A percentile compares a stretch with the other conserved stretches of the same genome.
Evolutionary conservation across 1,140 invertebrate genomes (phyloP).

Genomic region (Nasonia longicornis): DNA sequence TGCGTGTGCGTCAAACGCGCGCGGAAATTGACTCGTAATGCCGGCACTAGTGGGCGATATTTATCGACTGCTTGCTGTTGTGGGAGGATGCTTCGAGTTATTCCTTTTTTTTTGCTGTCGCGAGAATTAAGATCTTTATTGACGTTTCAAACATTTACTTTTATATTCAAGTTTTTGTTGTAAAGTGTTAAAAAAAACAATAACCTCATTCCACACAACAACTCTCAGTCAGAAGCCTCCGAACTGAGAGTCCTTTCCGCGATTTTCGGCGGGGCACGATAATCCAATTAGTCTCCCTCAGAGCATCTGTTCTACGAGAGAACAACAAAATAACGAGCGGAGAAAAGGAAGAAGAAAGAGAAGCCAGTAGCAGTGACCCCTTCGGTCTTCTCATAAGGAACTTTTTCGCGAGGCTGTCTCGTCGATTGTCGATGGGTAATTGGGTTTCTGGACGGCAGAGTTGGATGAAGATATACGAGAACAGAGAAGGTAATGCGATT

Average conservation of each 20-base stretch:
- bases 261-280: too few relatives aligned
- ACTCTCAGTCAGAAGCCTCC: too few relatives aligned
- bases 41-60: background rate
- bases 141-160: too few relatives aligned
- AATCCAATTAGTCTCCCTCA: too few relatives aligned
- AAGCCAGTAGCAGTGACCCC: too few relatives aligned
- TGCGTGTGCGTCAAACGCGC: conserved; percentile 18
- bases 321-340: too few relatives aligned
- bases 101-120: too few relatives aligned
- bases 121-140: too few relatives aligned
- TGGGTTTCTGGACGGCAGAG: conserved; percentile 33
- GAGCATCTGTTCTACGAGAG: too few relatives aligned
- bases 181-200: background rate
- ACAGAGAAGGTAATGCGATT: conserved; percentile 33
- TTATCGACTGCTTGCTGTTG: background rate
- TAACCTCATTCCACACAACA: background rate
- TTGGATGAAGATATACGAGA: conserved; percentile 18
- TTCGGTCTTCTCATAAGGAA: conserved; percentile 17
- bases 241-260: too few relatives aligned
- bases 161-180: too few relatives aligned
- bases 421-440: conserved; percentile 24
- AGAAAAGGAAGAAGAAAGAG: background rate
- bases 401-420: background rate
- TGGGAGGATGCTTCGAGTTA: too few relatives aligned
- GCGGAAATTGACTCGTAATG: conserved; percentile 5